Conservation (phyloP, 2,888 invertebrate species). For the Caprella mutica region DNA sequence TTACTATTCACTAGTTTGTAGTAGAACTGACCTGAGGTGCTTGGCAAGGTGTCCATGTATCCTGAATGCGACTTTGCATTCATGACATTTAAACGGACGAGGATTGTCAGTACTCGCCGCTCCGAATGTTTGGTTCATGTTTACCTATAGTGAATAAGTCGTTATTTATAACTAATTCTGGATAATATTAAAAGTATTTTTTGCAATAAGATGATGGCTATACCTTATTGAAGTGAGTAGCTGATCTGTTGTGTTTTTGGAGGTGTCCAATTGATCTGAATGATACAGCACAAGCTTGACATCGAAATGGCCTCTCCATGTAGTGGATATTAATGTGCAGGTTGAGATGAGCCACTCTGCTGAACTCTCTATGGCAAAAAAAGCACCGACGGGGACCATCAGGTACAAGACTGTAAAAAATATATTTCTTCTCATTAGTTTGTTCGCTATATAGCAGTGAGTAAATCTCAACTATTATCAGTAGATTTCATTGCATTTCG, state of each 20-base stretch:
- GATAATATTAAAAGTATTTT: background rate
- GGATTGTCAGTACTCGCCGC: slow-evolving; percentile 73
- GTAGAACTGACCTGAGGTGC: slow-evolving; percentile 83
- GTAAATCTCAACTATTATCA: slow-evolving; percentile 25
- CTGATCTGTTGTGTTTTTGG: slow-evolving; percentile 84
- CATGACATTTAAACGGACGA: slow-evolving; percentile 87
- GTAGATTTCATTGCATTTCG: background rate
- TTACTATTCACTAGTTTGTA: too few relatives aligned
- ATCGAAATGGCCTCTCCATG: slow-evolving; percentile 80
- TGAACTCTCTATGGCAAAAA: slow-evolving; percentile 84
- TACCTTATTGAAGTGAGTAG: slow-evolving; percentile 83
- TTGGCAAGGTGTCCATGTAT: slow-evolving; percentile 95
- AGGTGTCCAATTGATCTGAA: slow-evolving; percentile 82
- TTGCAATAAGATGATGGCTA: slow-evolving; percentile 12
- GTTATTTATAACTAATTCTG: background rate
- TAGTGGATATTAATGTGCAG: slow-evolving; percentile 93
- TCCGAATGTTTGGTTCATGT: slow-evolving; percentile 73
- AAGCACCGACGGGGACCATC: slow-evolving; percentile 67
- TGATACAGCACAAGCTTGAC: slow-evolving; percentile 80
- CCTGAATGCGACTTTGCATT: slow-evolving; percentile 90
- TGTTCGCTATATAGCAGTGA: slow-evolving; percentile 24
- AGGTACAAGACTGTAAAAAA: slow-evolving; percentile 25
- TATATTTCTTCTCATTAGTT: background rate
- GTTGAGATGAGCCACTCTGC: slow-evolving; percentile 75
- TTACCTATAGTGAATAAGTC: slow-evolving; percentile 43